Evolutionary conservation across 2,797 vertebrate species (phyloP).

Genomic region (Clarias fuscus): DNA sequence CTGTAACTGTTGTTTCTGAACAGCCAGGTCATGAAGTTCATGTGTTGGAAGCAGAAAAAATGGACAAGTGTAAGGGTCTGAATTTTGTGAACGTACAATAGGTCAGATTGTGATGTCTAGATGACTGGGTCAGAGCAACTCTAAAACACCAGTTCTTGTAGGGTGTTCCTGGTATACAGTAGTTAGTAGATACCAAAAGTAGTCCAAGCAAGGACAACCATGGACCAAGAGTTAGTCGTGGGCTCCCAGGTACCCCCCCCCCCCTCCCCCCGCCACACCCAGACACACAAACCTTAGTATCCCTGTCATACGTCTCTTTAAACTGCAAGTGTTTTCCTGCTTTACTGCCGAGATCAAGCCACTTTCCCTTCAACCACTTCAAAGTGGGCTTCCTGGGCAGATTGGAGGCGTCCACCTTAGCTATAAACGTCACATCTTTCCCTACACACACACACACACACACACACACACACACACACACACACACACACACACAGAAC

Average conservation of each 20-base stretch:
- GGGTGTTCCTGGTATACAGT: too few relatives aligned
- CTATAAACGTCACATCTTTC: constrained; percentile 63
- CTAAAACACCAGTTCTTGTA: too few relatives aligned
- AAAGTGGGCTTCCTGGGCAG: constrained; percentile 75
- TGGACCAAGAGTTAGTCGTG: too few relatives aligned
- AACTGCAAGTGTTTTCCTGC: constrained; percentile 84
- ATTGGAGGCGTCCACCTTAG: constrained; percentile 76
- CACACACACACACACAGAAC: constrained; percentile 38
- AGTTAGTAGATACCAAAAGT: too few relatives aligned
- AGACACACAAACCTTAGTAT: constrained; percentile 76
- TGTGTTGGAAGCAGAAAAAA: too few relatives aligned
- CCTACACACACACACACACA: constrained; percentile 62
- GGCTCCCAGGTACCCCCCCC: neutral
- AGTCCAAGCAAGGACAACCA: too few relatives aligned
- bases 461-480: constrained; percentile 38
- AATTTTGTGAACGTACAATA: too few relatives aligned
- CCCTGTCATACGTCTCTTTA: constrained; percentile 82
- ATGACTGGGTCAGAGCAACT: too few relatives aligned
- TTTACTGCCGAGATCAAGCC: constrained; percentile 86
- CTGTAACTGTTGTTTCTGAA: too few relatives aligned
- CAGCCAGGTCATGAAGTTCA: too few relatives aligned
- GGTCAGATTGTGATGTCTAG: too few relatives aligned
- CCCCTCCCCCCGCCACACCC: constrained; percentile 23
- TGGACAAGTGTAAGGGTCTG: too few relatives aligned
- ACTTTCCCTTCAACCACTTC: constrained; percentile 93